phyloP scores from a whole-genome alignment of 1,140 invertebrate genomes.

The Thaumatotibia leucotreta region DNA sequence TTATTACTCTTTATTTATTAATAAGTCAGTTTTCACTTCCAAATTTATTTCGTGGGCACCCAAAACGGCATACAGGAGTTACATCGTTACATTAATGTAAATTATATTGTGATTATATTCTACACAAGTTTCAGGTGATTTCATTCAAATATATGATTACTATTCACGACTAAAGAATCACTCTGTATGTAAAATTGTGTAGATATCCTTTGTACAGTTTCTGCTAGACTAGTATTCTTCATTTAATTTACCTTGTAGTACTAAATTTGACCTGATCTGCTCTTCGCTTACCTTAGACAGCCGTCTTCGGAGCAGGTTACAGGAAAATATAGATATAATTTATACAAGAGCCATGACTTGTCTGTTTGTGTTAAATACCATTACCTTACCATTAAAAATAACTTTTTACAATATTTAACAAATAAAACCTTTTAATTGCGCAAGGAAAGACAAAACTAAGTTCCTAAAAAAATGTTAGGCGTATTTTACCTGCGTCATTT shows the following conservation, averaged over 20 bases:
- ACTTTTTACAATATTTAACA: background rate
- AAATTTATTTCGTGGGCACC: no score
- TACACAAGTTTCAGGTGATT: no score
- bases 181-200: no score
- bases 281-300: background rate
- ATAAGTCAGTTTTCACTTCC: no score
- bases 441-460: background rate
- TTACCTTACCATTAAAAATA: background rate
- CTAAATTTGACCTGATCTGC: background rate
- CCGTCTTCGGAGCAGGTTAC: background rate
- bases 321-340: background rate
- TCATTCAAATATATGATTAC: no score
- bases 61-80: no score
- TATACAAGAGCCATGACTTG: background rate
- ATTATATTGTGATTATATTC: no score
- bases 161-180: no score
- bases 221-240: no score
- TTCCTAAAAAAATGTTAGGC: background rate
- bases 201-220: no score
- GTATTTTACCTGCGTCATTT: constrained; percentile 94
- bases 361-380: background rate
- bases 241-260: constrained; percentile 17
- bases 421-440: background rate
- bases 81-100: no score
- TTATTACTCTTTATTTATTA: no score